Conservation (phyloP, 2,888 invertebrate genomes). For the Cosmopolites sordidus region DNA sequence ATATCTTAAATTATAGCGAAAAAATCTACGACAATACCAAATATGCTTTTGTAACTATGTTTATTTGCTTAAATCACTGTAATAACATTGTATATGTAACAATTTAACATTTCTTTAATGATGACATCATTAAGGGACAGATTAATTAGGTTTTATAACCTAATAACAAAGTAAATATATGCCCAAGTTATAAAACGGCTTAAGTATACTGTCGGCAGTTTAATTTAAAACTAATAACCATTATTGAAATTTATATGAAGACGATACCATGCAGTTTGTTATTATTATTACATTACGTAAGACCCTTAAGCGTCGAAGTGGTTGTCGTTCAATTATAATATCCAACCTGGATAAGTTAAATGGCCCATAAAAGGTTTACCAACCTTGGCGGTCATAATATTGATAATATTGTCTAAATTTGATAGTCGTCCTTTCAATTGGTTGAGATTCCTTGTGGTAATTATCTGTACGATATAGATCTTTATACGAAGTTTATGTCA, state of each 20-base stretch:
- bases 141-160: conserved; percentile 23
- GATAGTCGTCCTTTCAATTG: no score
- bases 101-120: conserved; percentile 1
- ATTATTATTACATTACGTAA: conserved; percentile 17
- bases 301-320: conserved; percentile 17
- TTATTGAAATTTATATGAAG: conserved; percentile 18
- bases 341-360: no score
- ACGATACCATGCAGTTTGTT: conserved; percentile 15
- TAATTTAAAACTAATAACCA: conserved; percentile 24
- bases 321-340: conserved; percentile 19
- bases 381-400: no score
- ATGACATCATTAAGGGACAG: conserved; percentile 15
- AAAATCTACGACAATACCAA: no score
- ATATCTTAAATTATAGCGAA: no score
- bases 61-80: no score
- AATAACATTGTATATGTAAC: neutral
- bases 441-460: no score
- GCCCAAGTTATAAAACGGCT: conserved; percentile 15
- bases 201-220: conserved; percentile 16
- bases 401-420: no score
- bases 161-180: conserved; percentile 22
- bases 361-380: no score
- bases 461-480: no score
- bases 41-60: no score
- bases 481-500: no score